Percentiles rank a stretch among this genome's conserved stretches.
These are phyloP conservation scores for Drosophila algonquin DNA, from an alignment of 2,888 invertebrate species.

Conservation along the genomic window DNA sequence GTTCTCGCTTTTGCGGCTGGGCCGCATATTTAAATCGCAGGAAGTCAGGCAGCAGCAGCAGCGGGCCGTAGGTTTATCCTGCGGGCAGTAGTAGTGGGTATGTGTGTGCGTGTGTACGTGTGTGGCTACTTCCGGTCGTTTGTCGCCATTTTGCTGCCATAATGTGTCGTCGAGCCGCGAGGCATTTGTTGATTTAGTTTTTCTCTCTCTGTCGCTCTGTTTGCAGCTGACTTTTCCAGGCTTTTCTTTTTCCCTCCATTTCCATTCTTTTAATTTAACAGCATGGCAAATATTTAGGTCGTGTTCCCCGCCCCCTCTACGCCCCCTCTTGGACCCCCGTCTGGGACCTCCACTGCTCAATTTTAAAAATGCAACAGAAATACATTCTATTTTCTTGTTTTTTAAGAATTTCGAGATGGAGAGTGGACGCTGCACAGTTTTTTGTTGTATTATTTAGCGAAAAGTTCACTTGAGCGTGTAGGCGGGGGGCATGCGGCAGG, in stretches of 20 bases:
- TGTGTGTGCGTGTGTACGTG: constrained; percentile 21
- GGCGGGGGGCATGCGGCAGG: constrained; percentile 13
- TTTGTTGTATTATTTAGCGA: too few relatives aligned
- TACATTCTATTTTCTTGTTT: constrained; percentile 24
- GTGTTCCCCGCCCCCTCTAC: constrained; percentile 27
- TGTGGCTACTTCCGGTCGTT: constrained; percentile 71
- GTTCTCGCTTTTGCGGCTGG: constrained; percentile 33
- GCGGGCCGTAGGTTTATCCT: constrained; percentile 59
- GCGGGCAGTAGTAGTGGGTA: constrained; percentile 20
- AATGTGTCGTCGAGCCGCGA: constrained; percentile 54
- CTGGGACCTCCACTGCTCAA: constrained; percentile 30
- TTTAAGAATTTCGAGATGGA: constrained; percentile 6
- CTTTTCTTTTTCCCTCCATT: constrained; percentile 20
- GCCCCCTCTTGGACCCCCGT: not conserved
- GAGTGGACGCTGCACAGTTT: constrained; percentile 32
- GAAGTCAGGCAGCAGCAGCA: constrained; percentile 64
- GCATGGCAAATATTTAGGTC: constrained; percentile 72
- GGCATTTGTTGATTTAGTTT: constrained; percentile 68
- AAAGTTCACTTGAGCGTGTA: constrained; percentile 68
- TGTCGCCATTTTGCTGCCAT: constrained; percentile 70
- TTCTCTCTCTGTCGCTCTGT: constrained; percentile 19
- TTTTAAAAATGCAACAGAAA: constrained; percentile 65
- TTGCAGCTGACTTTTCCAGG: constrained; percentile 22
- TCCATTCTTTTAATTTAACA: constrained; percentile 63
- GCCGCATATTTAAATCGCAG: constrained; percentile 72